Evolutionary conservation across 2,797 vertebrate species (phyloP).

Genomic region (Tapera naevia): DNA sequence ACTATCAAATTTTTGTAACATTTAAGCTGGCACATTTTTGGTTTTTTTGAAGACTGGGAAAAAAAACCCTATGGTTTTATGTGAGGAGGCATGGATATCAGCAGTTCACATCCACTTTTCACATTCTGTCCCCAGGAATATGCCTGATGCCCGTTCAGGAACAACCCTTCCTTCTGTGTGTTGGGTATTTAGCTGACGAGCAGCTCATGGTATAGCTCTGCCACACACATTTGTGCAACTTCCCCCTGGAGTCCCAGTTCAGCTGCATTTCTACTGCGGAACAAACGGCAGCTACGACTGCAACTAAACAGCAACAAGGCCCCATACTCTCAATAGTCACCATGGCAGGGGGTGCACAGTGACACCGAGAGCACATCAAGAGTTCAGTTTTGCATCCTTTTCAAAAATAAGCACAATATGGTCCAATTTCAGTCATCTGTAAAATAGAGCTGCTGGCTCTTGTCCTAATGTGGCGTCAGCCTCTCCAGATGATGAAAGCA

Average conservation of each 20-base stretch:
- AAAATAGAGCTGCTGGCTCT: background rate
- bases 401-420: background rate
- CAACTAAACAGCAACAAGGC: background rate
- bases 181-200: background rate
- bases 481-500: background rate
- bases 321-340: rapidly evolving
- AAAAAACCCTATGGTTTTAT: background rate
- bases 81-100: background rate
- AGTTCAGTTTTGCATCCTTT: background rate
- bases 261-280: background rate
- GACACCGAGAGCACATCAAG: background rate
- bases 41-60: background rate
- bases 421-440: background rate
- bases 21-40: rapidly evolving
- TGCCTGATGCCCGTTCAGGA: too few relatives aligned
- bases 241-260: background rate
- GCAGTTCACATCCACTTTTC: background rate
- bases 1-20: background rate
- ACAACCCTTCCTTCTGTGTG: background rate
- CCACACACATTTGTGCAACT: rapidly evolving
- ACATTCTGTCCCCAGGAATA: background rate
- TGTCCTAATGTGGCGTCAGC: background rate
- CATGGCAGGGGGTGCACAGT: rapidly evolving
- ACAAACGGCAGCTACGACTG: background rate
- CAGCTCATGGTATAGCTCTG: background rate